Base-by-base conservation (phyloP, 2,113 vertebrate species). In the Bubo bubo region DNA sequence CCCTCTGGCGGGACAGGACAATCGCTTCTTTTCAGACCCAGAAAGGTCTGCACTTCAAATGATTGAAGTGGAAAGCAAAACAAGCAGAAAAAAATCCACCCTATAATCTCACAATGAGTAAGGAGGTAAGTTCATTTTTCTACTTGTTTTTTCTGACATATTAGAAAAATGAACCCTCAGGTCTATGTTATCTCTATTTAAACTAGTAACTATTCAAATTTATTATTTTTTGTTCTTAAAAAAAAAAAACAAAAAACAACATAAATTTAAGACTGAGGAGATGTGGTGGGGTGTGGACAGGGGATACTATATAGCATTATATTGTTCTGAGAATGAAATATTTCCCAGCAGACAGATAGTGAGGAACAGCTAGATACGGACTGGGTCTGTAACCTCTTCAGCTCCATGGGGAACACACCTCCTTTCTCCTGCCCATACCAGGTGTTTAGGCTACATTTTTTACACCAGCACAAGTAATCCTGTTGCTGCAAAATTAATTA, bases 321-420 rank as follows among this genome's bases (percentile, higher is more conserved):
- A n/a, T 7, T 5, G 1, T 32, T 76, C 27, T 76, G 30, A 86
- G 37, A 73, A 88, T 39, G 43, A 68, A 64, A 2, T 41, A 66
- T 73, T 50, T 66, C 49, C 53, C 63, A 88, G 35, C 27, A 66
- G 45, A 60, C 47, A 76, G 18, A 43, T 2, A 55, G 11, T 3
- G 4, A 70, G 37, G 7, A 28, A 60, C 41, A 85, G 12, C 14
- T 39, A 62, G 32, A 26, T 32, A 64, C 3, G 2, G 27, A 59
- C 6, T 3, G 14, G 43, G 34, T 39, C 39, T 49, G 26, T 56
- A 88, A 80, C 37, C n/a, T 12, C 3, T 23, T 50, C n/a, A 66
- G 32, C 13, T 68, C n/a, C 0, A 0, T 10, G 14, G 11, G 45
- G 18, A 92, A 64, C 24, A 76, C 1, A 16, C 2, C 13, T 63